These are phyloP conservation scores for Arothron firmamentum DNA, from an alignment of 2,113 vertebrate species.

Conservation along the genomic window DNA sequence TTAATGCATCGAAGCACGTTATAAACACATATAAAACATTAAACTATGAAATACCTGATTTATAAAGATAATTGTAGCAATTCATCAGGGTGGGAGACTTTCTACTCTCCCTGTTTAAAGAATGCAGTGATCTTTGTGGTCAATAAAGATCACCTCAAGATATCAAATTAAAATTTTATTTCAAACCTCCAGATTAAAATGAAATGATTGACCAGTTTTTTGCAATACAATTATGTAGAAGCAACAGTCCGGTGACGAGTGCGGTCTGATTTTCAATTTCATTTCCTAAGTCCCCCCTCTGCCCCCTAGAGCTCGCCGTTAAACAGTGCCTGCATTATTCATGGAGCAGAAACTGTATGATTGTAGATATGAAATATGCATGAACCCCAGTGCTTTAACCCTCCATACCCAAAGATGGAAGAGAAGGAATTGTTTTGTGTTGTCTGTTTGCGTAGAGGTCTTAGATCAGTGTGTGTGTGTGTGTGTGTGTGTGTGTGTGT, in stretches of 20 bases:
- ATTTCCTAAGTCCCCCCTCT: slow-evolving; percentile 46
- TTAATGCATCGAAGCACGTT: no score
- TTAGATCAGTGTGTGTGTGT: slow-evolving; percentile 44
- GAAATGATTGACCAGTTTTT: background rate
- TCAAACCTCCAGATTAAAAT: slow-evolving; percentile 10
- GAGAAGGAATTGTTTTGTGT: slow-evolving; percentile 52
- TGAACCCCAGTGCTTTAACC: slow-evolving; percentile 42
- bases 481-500: no score
- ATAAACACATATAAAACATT: no score
- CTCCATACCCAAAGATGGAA: background rate
- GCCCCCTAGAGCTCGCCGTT: slow-evolving; percentile 40
- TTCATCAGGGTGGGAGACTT: no score
- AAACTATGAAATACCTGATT: no score
- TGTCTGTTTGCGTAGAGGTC: slow-evolving; percentile 55
- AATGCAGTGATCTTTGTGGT: no score
- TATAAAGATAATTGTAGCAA: no score
- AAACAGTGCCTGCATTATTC: slow-evolving; percentile 70
- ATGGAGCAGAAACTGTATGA: slow-evolving; percentile 68
- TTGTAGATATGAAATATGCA: slow-evolving; percentile 68
- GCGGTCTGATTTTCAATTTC: slow-evolving; percentile 55
- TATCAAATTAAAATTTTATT: no score
- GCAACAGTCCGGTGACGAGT: slow-evolving; percentile 16
- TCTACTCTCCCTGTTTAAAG: no score
- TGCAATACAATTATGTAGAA: slow-evolving; percentile 19
- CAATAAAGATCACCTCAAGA: no score